A percentile compares a stretch with the other conserved stretches of the same genome.
Conservation (phyloP, 2,888 invertebrate species). For the Agrotis segetum region DNA sequence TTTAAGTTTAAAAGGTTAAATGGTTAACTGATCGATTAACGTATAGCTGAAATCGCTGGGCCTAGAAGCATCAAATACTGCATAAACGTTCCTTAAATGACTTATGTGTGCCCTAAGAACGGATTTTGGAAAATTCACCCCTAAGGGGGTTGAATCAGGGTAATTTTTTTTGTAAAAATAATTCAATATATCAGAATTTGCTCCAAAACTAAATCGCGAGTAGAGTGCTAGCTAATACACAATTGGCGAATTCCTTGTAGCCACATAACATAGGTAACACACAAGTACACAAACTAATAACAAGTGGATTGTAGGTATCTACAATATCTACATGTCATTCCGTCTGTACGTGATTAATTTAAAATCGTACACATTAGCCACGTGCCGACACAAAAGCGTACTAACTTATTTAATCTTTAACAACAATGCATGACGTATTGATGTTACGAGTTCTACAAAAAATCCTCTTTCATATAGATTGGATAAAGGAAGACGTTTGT, state of each 20-base stretch:
- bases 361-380: conserved; percentile 25
- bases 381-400: conserved; percentile 13
- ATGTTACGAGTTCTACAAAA: background rate
- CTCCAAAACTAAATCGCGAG: too few relatives aligned
- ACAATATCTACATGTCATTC: background rate
- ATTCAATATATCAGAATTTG: too few relatives aligned
- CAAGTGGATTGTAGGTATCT: conserved; percentile 19
- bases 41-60: too few relatives aligned
- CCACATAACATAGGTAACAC: background rate
- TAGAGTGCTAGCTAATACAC: too few relatives aligned
- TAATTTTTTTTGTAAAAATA: too few relatives aligned
- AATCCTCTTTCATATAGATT: background rate
- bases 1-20: background rate
- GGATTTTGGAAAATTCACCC: too few relatives aligned
- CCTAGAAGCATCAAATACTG: too few relatives aligned
- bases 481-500: background rate
- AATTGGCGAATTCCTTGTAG: too few relatives aligned
- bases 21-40: too few relatives aligned
- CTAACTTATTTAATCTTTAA: conserved; percentile 10
- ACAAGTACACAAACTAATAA: background rate
- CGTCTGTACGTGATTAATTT: conserved; percentile 46
- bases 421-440: conserved; percentile 14
- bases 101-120: too few relatives aligned
- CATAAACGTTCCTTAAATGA: too few relatives aligned
- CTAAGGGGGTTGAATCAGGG: too few relatives aligned